Percentiles rank a stretch among this genome's conserved stretches.
Conservation (phyloP, 2,113 vertebrate genomes). For the Ahaetulla prasina region DNA sequence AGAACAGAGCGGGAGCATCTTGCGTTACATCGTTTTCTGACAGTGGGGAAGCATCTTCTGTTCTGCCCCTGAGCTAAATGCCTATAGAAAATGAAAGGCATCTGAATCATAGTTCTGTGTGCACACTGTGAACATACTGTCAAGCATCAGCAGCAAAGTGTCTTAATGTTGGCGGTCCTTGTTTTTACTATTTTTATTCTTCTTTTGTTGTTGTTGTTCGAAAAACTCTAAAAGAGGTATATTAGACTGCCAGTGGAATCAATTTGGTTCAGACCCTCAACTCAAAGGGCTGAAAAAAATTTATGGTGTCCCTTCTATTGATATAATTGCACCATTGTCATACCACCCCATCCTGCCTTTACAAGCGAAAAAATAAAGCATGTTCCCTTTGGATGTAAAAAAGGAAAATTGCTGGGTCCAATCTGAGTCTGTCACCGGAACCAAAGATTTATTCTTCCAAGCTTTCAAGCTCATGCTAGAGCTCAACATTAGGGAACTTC, state of each 20-base stretch:
- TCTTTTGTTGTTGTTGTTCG: not conserved
- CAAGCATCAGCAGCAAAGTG: not conserved
- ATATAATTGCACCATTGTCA: not conserved
- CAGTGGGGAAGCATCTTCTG: not conserved
- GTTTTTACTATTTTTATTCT: not conserved
- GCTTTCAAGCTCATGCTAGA: not conserved
- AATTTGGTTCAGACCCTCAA: not conserved
- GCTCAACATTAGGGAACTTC: not conserved
- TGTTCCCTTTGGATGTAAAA: not conserved
- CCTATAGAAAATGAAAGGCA: not conserved
- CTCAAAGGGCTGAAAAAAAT: not conserved
- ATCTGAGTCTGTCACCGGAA: not conserved
- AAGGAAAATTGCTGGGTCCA: not conserved
- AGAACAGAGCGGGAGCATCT: slow-evolving; percentile 25
- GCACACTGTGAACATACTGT: not conserved
- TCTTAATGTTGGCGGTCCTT: not conserved
- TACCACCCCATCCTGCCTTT: not conserved
- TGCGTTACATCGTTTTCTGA: slow-evolving; percentile 2
- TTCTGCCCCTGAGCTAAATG: not conserved
- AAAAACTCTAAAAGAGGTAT: not conserved
- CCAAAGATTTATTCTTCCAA: not conserved
- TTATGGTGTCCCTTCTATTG: not conserved
- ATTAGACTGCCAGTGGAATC: not conserved
- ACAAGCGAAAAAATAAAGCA: not conserved
- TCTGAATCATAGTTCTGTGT: not conserved